Percentiles rank a stretch among this genome's conserved stretches.
Evolutionary conservation across 2,113 vertebrate genomes (phyloP).

Genomic region (Saguinus midas): DNA sequence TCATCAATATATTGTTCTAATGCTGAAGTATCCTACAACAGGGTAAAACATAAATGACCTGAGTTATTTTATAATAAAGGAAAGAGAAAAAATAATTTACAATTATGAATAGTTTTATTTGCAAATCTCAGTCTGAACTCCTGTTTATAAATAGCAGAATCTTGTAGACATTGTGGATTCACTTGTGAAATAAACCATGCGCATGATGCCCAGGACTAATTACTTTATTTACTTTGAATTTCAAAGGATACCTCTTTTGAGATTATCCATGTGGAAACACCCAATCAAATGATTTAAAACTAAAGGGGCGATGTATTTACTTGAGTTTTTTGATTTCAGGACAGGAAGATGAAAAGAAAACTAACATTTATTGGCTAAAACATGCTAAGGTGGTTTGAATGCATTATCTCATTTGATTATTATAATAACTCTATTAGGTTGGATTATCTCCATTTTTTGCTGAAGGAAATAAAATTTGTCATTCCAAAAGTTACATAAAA

Average conservation of each 20-base stretch:
- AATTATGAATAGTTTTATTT: slow-evolving; percentile 18
- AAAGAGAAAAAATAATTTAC: background rate
- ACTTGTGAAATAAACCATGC: slow-evolving; percentile 37
- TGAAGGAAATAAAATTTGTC: background rate
- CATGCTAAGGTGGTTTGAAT: background rate
- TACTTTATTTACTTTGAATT: slow-evolving; percentile 44
- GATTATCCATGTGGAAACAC: background rate
- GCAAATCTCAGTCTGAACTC: background rate
- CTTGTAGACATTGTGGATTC: background rate
- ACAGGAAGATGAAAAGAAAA: background rate
- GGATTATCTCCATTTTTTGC: background rate
- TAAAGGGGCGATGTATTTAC: background rate
- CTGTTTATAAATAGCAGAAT: background rate
- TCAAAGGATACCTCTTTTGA: background rate
- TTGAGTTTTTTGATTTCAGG: background rate
- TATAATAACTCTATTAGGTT: background rate
- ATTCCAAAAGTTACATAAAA: background rate
- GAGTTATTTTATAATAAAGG: background rate
- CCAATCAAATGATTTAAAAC: background rate
- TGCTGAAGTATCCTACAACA: background rate
- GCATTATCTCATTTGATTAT: background rate
- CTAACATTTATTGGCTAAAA: background rate
- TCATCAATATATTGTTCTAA: background rate
- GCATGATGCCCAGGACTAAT: background rate
- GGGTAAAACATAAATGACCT: background rate